Conservation (phyloP, 64 coral and sea anemone species). For the Anthopleura sola region DNA sequence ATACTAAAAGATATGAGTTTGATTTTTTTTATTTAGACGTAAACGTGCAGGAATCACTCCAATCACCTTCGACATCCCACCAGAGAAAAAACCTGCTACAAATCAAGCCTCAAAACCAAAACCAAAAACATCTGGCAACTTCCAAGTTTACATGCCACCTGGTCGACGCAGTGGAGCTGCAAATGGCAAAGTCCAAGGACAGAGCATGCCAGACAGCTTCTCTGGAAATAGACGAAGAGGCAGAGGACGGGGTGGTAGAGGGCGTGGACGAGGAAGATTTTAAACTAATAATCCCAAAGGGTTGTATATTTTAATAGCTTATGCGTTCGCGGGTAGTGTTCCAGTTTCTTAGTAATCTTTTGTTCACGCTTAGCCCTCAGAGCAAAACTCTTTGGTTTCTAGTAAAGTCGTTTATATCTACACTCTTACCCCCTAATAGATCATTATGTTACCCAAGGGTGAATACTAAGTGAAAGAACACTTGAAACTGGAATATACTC, state of each 20-base stretch:
- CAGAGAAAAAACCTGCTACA: constrained; percentile 62
- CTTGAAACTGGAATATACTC: too few species aligned
- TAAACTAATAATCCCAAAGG: not conserved
- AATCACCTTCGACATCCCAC: constrained; percentile 86
- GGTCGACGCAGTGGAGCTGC: constrained; percentile 70
- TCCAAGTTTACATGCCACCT: constrained; percentile 80
- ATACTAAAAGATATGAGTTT: not conserved
- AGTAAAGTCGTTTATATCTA: too few species aligned
- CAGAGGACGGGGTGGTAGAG: constrained; percentile 46
- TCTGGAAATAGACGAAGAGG: constrained; percentile 51
- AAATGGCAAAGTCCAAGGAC: constrained; percentile 79
- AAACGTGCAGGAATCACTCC: constrained; percentile 98
- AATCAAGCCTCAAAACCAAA: constrained; percentile 9
- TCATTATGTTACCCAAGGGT: too few species aligned
- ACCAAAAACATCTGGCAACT: constrained; percentile 22
- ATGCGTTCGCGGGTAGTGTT: not conserved
- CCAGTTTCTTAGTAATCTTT: too few species aligned
- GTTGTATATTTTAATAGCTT: not conserved
- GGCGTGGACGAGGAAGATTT: constrained; percentile 46
- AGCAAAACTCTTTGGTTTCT: too few species aligned
- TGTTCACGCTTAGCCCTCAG: too few species aligned
- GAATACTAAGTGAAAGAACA: too few species aligned
- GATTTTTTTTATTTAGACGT: constrained; percentile 47
- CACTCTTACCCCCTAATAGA: too few species aligned
- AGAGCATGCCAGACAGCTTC: constrained; percentile 81